phyloP scores from a whole-genome alignment of 2,888 invertebrate species.

The Lasioglossum lativentre region DNA sequence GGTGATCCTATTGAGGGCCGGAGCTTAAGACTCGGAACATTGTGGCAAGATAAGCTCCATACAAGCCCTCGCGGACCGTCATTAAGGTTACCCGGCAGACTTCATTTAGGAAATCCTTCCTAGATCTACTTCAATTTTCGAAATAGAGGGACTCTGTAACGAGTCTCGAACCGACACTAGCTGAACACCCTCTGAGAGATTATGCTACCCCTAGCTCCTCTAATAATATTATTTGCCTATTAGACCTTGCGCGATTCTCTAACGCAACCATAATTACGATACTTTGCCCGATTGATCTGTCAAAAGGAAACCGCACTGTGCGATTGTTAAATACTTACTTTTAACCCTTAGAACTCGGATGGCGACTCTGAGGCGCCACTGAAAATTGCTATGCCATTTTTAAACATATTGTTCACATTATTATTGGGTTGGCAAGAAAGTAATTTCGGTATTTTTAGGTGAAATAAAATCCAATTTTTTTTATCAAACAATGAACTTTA shows the following conservation, averaged over 20 bases:
- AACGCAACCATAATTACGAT: not conserved
- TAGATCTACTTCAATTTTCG: conserved; percentile 13
- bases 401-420: too few relatives aligned
- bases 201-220: not conserved
- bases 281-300: not conserved
- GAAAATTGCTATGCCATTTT: too few relatives aligned
- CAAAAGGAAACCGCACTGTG: too few relatives aligned
- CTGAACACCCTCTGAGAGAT: not conserved
- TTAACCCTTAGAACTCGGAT: too few relatives aligned
- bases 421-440: too few relatives aligned
- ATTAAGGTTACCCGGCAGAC: conserved; percentile 10
- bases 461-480: too few relatives aligned
- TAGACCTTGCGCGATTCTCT: not conserved
- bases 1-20: not conserved
- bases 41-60: conserved; percentile 14
- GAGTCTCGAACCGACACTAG: not conserved
- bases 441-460: too few relatives aligned
- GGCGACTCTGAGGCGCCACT: too few relatives aligned
- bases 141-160: conserved; percentile 13
- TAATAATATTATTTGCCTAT: conserved; percentile 4
- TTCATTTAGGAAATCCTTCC: conserved; percentile 9
- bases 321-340: too few relatives aligned
- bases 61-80: conserved; percentile 10
- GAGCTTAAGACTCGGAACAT: conserved; percentile 4
- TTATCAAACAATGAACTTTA: too few relatives aligned